Percentiles rank a stretch among this genome's conserved stretches.
phyloP scores from a whole-genome alignment of 2,888 invertebrate genomes.

The Diachrysia chrysitis region DNA sequence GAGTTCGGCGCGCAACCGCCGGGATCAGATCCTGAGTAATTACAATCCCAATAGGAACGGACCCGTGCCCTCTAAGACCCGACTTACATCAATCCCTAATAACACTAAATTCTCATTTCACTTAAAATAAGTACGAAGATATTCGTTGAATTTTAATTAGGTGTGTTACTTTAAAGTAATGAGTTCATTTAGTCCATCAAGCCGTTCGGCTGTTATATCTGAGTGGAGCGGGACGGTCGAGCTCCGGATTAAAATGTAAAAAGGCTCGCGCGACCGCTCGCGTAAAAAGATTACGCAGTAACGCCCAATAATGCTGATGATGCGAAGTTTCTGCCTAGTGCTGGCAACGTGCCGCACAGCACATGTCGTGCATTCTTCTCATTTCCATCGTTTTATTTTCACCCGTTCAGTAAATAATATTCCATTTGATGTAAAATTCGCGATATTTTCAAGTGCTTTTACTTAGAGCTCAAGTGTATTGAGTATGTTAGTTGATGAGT shows the following conservation, averaged over 20 bases:
- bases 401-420: neutral
- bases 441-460: constrained; percentile 32
- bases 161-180: constrained; percentile 46
- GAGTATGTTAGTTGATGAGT: constrained; percentile 27
- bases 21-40: constrained; percentile 15
- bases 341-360: constrained; percentile 9
- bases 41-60: constrained; percentile 8
- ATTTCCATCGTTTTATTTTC: constrained; percentile 29
- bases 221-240: constrained; percentile 11
- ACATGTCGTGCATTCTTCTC: constrained; percentile 35
- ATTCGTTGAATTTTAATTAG: constrained; percentile 50
- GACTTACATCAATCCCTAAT: constrained; percentile 25
- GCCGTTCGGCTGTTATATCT: constrained; percentile 33
- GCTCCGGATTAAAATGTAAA: constrained; percentile 62
- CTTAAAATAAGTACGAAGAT: constrained; percentile 47
- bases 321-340: constrained; percentile 61
- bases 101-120: constrained; percentile 38
- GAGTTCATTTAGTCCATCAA: constrained; percentile 52
- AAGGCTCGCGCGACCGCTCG: constrained; percentile 37
- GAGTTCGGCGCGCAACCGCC: neutral
- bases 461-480: constrained; percentile 23
- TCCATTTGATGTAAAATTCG: constrained; percentile 10
- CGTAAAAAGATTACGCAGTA: constrained; percentile 62
- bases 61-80: constrained; percentile 11
- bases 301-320: constrained; percentile 63